Base-by-base conservation (phyloP, 2,113 vertebrate genomes). In the Cavia aperea region DNA sequence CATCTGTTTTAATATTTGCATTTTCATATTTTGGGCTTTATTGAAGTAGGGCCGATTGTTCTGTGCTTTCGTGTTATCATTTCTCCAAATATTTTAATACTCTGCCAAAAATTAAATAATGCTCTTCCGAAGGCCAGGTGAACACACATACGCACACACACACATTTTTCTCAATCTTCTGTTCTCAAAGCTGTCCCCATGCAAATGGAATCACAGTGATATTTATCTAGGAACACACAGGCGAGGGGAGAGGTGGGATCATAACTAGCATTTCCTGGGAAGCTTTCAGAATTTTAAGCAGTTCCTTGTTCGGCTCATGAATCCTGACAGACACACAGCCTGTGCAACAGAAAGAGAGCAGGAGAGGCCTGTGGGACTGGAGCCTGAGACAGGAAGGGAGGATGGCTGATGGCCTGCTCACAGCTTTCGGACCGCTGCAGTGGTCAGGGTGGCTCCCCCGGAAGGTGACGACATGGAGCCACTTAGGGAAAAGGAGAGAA, bases 371-470 rank as follows among this genome's bases (percentile, higher is more conserved):
- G 58, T 1, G 7, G 21, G 66, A 54, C 51, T 4, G 24, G 91
- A 88, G 68, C 92, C 81, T 68, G 79, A 93, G 86, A 26, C 86
- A 84, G 82, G 93, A 87, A 39, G 24, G 8, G 73, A 82, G 94
- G 95, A 1, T 60, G 91, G 51, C 93, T 95, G 92, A 56, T 94
- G 94, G 95, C 95, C 93, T 46, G 93, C 29, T 49, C 94, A 77
- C 81, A 93, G 15, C 94, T 95, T 96, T 90, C 88, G 92, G 96
- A 96, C 95, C 97, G 96, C 92, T 95, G 95, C 81, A 60, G 84
- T 39, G 19, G 1, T 94, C 65, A 90, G 8, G 13, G 95, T 65
- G 5, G 31, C 86, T 91, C 13, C 92, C 92, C 93, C 70, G 33
- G 89, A 95, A 81, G 2, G 83, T 75, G 93, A 89, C 95, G 92